Percentiles rank a stretch among this genome's conserved stretches.
These are phyloP conservation scores for Ennomos erosarius DNA, from an alignment of 2,888 invertebrate genomes.

Conservation along the genomic window DNA sequence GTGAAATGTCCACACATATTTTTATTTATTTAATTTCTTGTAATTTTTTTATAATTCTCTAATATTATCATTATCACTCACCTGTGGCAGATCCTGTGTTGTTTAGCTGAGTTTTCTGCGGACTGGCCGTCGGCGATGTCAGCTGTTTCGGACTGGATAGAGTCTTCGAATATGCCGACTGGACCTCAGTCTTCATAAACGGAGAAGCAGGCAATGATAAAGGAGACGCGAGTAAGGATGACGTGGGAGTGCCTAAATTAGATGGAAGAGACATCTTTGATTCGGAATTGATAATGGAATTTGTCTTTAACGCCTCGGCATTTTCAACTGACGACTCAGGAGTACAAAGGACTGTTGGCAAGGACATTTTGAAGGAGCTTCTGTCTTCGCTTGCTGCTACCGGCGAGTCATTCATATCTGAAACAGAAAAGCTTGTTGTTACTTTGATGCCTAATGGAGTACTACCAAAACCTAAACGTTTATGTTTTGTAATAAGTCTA, in stretches of 20 bases:
- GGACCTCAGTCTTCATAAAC: constrained; percentile 58
- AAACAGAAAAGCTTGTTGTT: constrained; percentile 45
- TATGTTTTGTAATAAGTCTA: too few relatives aligned
- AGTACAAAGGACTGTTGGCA: constrained; percentile 74
- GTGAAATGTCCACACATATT: too few relatives aligned
- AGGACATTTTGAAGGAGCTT: constrained; percentile 62
- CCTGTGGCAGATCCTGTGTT: constrained; percentile 75
- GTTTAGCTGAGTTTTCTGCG: constrained; percentile 48
- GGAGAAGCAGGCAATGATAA: constrained; percentile 72
- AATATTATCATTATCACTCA: constrained; percentile 50
- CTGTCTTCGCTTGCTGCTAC: constrained; percentile 51
- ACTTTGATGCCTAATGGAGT: not conserved
- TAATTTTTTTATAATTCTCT: too few relatives aligned
- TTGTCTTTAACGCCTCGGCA: constrained; percentile 50
- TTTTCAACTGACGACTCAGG: constrained; percentile 55
- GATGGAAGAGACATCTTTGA: constrained; percentile 74
- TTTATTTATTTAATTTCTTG: too few relatives aligned
- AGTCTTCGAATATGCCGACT: constrained; percentile 57
- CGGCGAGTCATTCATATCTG: constrained; percentile 66
- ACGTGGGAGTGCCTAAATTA: constrained; percentile 72
- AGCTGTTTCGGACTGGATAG: constrained; percentile 50
- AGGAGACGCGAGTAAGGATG: constrained; percentile 68
- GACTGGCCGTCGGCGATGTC: constrained; percentile 41
- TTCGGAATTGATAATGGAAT: constrained; percentile 64
- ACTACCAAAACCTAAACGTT: not conserved